Evolutionary conservation across 2,113 vertebrate genomes (phyloP), one percentile per base, ranked within the genome.

Genomic region (Callithrix jacchus): DNA sequence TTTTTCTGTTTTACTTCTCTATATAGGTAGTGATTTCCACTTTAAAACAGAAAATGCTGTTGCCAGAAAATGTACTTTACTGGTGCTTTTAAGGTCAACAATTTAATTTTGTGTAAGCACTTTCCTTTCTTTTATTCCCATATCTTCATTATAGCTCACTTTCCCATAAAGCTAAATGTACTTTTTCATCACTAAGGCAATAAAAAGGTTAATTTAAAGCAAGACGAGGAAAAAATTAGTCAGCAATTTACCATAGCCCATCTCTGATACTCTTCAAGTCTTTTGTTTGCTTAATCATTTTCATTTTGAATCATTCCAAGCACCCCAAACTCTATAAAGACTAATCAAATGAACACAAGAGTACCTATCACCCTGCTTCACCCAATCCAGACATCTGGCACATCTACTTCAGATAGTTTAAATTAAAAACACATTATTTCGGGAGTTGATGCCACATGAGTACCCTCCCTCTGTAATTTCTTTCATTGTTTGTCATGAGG

Each of bases 171-270:
- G 94, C 66, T 96, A 95, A 97, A 92, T 95, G 76, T 61, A 91
- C 66, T 88, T 54, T 92, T 91, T 94, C 90, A 90, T 93, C 68
- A 92, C 32, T 27, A 85, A 95, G 58, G 85, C 92, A 95, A 73
- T 97, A 95, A 97, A 97, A 97, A 95, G 58, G 73, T 97, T 97
- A 96, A 96, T 97, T 97, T 96, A 93, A 96, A 97, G 92, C 70
- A 96, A 93, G 64, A 91, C 1, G 47, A 81, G 40, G 45, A 49
- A 54, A 49, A 89, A 86, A 56, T 5, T 27, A 56, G 81, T 96
- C 84, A 95, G 95, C 88, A 88, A 35, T 97, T 95, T 27, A 52
- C 47, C 7, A 18, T 7, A 52, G 8, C 40, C 35, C 23, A 58
- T 70, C 76, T 91, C 81, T 3, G 45, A 42, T 71, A 52, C 23